A percentile compares a stretch with the other conserved stretches of the same genome.
Evolutionary conservation across 2,797 vertebrate species (phyloP).

Genomic region (Pristis pectinata): DNA sequence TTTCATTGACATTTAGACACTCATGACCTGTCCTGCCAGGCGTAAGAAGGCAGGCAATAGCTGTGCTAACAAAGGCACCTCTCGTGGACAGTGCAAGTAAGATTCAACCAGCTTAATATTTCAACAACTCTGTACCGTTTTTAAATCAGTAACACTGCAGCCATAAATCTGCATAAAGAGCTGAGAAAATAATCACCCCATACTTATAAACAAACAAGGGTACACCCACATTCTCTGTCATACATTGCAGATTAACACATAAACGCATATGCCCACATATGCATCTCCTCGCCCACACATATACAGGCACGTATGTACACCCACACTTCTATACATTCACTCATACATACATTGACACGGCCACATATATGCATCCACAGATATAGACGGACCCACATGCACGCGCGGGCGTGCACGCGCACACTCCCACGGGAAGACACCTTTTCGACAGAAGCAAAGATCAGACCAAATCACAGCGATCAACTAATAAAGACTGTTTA

Average conservation of each 20-base stretch:
- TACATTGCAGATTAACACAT: background rate
- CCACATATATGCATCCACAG: background rate
- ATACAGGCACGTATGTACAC: background rate
- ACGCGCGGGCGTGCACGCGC: background rate
- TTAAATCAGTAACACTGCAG: background rate
- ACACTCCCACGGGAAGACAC: background rate
- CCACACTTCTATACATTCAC: background rate
- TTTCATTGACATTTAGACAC: slow-evolving; percentile 47
- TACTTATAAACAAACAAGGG: background rate
- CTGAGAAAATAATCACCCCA: background rate
- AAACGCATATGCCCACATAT: background rate
- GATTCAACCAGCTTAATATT: slow-evolving; percentile 37
- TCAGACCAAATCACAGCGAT: slow-evolving; percentile 40
- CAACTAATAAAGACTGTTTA: slow-evolving; percentile 42
- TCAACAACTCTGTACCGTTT: slow-evolving; percentile 17
- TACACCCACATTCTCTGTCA: background rate
- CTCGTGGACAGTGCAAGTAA: slow-evolving; percentile 50
- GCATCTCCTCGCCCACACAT: background rate
- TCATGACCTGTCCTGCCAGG: slow-evolving; percentile 62
- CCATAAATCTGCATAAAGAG: slow-evolving; percentile 14
- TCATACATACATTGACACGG: background rate
- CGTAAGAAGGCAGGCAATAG: slow-evolving; percentile 60
- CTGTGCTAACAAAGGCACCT: slow-evolving; percentile 71
- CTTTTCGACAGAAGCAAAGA: background rate
- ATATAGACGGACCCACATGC: background rate